These are phyloP conservation scores for Gymnopithys bicolor DNA, from an alignment of 2,797 vertebrate genomes.

Conservation along the genomic window DNA sequence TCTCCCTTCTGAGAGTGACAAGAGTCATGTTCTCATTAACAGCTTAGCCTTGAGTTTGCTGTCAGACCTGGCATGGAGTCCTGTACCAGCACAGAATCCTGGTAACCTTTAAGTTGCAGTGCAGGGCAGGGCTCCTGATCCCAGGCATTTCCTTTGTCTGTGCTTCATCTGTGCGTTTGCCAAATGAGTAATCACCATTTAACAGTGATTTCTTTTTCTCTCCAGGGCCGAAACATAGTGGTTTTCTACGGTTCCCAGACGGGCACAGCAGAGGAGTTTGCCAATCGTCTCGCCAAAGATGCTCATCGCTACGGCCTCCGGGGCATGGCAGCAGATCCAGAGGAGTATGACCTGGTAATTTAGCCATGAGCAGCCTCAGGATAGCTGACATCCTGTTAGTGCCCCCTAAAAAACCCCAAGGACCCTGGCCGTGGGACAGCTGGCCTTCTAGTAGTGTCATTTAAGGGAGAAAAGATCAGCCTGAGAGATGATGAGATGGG, in stretches of 20 bases:
- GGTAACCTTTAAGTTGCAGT: background rate
- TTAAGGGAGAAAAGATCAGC: background rate
- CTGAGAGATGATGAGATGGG: background rate
- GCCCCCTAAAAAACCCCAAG: background rate
- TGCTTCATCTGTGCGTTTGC: background rate
- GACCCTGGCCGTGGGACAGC: background rate
- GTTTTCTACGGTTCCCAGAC: slow-evolving; percentile 99
- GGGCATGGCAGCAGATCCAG: slow-evolving; percentile 94
- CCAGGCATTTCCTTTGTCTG: background rate
- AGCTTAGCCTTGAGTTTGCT: background rate
- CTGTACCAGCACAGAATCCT: rapidly evolving
- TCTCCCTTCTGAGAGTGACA: background rate
- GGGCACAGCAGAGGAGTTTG: slow-evolving; percentile 95
- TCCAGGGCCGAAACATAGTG: slow-evolving; percentile 89
- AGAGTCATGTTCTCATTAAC: background rate
- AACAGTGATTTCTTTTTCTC: background rate
- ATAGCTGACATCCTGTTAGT: background rate
- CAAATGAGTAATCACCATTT: background rate
- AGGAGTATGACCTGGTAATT: slow-evolving; percentile 95
- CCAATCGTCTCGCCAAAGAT: slow-evolving; percentile 94
- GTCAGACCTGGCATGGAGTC: rapidly evolving
- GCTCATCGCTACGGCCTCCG: slow-evolving; percentile 96
- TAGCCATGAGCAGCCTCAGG: background rate
- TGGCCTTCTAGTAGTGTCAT: background rate
- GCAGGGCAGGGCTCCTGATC: background rate